A percentile compares a stretch with the other conserved stretches of the same genome.
phyloP scores from a whole-genome alignment of 2,888 invertebrate genomes.

The Aleiodes alternator region DNA sequence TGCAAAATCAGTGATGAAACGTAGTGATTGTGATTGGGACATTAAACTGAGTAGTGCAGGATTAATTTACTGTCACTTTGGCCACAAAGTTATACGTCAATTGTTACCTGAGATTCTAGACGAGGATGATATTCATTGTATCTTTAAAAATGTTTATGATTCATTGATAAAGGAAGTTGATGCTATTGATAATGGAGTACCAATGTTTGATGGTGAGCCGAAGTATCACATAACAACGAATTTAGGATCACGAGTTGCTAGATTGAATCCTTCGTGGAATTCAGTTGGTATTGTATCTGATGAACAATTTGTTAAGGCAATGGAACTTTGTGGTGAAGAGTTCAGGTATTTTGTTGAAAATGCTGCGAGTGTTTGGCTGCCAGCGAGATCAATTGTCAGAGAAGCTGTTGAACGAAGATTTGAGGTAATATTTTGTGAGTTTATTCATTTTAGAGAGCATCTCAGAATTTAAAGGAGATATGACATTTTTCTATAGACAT shows the following conservation, averaged over 20 bases:
- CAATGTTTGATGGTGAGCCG: slow-evolving; percentile 85
- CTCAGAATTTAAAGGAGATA: too few relatives aligned
- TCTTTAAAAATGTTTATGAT: slow-evolving; percentile 88
- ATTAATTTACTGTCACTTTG: slow-evolving; percentile 92
- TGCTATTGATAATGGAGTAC: slow-evolving; percentile 97
- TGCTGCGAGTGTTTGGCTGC: slow-evolving; percentile 86
- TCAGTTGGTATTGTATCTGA: slow-evolving; percentile 77
- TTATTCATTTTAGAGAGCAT: background rate
- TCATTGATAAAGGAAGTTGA: slow-evolving; percentile 95
- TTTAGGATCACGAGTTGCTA: slow-evolving; percentile 84
- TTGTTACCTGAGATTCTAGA: slow-evolving; percentile 77
- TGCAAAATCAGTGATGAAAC: slow-evolving; percentile 66
- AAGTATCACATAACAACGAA: slow-evolving; percentile 82
- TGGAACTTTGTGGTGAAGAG: slow-evolving; percentile 86
- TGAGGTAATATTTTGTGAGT: slow-evolving; percentile 72
- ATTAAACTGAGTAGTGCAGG: slow-evolving; percentile 96
- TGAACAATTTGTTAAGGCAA: slow-evolving; percentile 85
- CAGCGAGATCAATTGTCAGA: slow-evolving; percentile 87
- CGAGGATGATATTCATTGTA: slow-evolving; percentile 77
- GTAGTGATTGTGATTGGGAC: slow-evolving; percentile 67
- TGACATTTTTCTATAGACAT: too few relatives aligned
- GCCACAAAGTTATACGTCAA: slow-evolving; percentile 84
- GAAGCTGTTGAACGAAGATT: slow-evolving; percentile 83
- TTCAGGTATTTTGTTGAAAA: slow-evolving; percentile 82
- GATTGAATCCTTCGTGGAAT: slow-evolving; percentile 92